Base-by-base conservation (phyloP, 2,797 vertebrate genomes). In the Poecilia gillii region DNA sequence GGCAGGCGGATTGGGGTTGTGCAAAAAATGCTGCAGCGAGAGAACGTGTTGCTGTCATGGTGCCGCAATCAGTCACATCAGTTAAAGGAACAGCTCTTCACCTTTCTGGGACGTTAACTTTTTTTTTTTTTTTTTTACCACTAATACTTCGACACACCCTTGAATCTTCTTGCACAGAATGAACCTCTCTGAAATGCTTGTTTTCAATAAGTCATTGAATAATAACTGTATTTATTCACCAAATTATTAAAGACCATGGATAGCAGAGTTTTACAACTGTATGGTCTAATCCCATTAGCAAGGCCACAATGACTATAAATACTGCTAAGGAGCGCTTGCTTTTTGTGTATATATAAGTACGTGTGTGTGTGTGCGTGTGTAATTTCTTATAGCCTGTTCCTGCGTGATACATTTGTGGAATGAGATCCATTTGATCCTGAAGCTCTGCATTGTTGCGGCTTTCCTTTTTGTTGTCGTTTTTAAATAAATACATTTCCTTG, bases 1-100 rank as follows among this genome's bases (percentile, higher is more conserved):
- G 73, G 64, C 28, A 75, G 70, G 68, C 76, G 68, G 70, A 78
- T 47, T 62, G 43, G 62, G 49, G 71, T 39, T 18, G 74, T 66
- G 79, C 64, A 79, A 74, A n/a, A 72, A 25, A 72, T 23, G 20
- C 4, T 41, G 45, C 28, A 31, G 43, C 28, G 31, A 45, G 23
- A 31, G 72, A 18, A 20, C 73, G 59, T 14, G 1, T 70, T 55
- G 75, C 75, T 20, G 64, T 41, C 33, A 41, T 45, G 53, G 55
- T 55, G 81, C 43, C 47, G 13, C 74, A 31, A n/a, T 82, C 53
- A 79, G 18, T 53, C 16, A 7, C 25, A 20, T 70, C 20, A 43
- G 13, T 43, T 70, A 70, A 43, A 64, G 59, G 5, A 36, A 8
- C 59, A 1, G 16, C 18, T 36, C 31, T 64, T 64, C 28, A 20